These are phyloP conservation scores for Hemiprocne comata DNA, from an alignment of 2,113 vertebrate species.

Conservation along the genomic window DNA sequence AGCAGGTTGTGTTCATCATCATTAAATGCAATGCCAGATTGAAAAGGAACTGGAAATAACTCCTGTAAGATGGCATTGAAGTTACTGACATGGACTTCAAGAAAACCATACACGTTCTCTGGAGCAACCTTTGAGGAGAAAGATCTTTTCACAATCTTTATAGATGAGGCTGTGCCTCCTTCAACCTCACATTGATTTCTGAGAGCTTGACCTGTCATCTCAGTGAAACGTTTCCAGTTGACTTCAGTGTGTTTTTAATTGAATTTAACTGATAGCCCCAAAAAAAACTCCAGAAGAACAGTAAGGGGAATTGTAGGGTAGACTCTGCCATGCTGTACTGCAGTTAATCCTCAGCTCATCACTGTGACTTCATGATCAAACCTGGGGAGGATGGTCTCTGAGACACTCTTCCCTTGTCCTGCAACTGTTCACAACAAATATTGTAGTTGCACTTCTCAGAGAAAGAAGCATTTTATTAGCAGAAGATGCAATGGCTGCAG, in stretches of 20 bases:
- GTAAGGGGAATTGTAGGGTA: neutral
- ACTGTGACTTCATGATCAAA: neutral
- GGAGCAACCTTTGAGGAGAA: neutral
- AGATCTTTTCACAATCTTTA: neutral
- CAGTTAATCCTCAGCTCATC: neutral
- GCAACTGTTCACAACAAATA: neutral
- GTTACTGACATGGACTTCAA: neutral
- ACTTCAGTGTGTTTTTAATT: neutral
- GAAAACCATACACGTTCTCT: neutral
- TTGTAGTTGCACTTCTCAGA: neutral
- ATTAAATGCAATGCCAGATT: neutral
- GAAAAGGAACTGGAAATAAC: neutral
- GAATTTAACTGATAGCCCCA: neutral
- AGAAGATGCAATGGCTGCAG: neutral
- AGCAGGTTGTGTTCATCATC: neutral
- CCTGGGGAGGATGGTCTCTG: neutral
- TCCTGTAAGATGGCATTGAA: neutral
- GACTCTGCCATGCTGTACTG: neutral
- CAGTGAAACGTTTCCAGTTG: neutral
- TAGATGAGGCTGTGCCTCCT: neutral
- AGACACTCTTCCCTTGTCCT: neutral
- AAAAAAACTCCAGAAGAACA: accelerated
- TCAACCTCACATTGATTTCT: neutral
- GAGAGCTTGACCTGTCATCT: neutral
- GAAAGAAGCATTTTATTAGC: neutral